These are phyloP conservation scores for Heliothis subflexa DNA, from an alignment of 1,140 invertebrate genomes.

Conservation along the genomic window DNA sequence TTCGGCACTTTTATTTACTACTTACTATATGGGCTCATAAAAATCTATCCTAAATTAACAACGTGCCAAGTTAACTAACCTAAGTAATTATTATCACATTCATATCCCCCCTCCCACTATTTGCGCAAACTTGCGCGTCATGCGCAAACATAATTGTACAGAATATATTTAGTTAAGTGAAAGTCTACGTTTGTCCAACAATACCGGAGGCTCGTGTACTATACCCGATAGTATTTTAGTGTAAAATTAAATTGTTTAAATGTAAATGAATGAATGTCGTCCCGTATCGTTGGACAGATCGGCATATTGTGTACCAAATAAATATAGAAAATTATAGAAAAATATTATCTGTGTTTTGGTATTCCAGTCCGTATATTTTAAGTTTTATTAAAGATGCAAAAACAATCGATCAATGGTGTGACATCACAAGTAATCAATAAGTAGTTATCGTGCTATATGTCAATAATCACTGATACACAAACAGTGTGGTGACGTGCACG, in stretches of 20 bases:
- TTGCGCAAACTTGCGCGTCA: background rate
- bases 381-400: too few relatives aligned
- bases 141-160: slow-evolving; percentile 62
- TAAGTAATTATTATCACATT: background rate
- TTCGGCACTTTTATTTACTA: too few relatives aligned
- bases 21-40: too few relatives aligned
- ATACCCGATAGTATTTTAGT: slow-evolving; percentile 48
- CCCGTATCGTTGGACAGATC: slow-evolving; percentile 75
- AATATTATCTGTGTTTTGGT: slow-evolving; percentile 51
- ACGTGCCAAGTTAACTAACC: background rate
- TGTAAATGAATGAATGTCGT: slow-evolving; percentile 51
- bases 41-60: background rate
- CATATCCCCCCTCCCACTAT: background rate
- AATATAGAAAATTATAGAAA: slow-evolving; percentile 78
- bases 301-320: slow-evolving; percentile 81
- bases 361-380: slow-evolving; percentile 21
- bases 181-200: slow-evolving; percentile 68
- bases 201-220: slow-evolving; percentile 59
- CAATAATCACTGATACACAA: too few relatives aligned
- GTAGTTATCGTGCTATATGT: too few relatives aligned
- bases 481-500: too few relatives aligned
- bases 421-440: too few relatives aligned
- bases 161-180: slow-evolving; percentile 59
- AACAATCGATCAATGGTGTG: too few relatives aligned
- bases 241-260: slow-evolving; percentile 43